A percentile compares a stretch with the other conserved stretches of the same genome.
These are phyloP conservation scores for Machaerirhynchus nigripectus DNA, from an alignment of 2,113 vertebrate genomes.

Conservation along the genomic window DNA sequence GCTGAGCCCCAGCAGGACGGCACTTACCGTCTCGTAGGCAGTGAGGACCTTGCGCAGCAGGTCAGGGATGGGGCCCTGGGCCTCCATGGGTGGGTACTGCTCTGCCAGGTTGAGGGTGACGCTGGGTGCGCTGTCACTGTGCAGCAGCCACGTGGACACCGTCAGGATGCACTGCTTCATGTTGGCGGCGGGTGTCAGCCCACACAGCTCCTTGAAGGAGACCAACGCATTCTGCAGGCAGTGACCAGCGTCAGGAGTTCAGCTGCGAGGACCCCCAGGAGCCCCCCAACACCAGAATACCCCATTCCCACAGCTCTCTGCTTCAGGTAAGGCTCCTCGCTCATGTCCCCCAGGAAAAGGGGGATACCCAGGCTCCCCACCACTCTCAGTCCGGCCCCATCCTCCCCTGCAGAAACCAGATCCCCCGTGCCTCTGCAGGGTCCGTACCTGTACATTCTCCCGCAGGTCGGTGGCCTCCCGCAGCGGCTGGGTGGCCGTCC, in stretches of 20 bases:
- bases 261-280: neutral
- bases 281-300: rapidly evolving
- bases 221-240: conserved; percentile 85
- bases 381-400: rapidly evolving
- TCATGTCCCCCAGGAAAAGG: rapidly evolving
- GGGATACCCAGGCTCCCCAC: neutral
- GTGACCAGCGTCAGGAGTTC: neutral
- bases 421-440: rapidly evolving
- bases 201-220: conserved; percentile 92
- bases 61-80: conserved; percentile 85
- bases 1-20: rapidly evolving
- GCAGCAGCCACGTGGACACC: conserved; percentile 85
- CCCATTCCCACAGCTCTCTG: neutral
- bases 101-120: conserved; percentile 86
- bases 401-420: neutral
- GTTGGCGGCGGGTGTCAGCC: conserved; percentile 87
- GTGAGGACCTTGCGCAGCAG: conserved; percentile 88
- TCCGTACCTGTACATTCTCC: conserved; percentile 87
- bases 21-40: conserved; percentile 85
- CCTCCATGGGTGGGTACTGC: conserved; percentile 88
- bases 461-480: conserved; percentile 89
- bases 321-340: rapidly evolving
- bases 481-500: conserved; percentile 86
- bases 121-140: conserved; percentile 78
- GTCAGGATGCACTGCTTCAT: conserved; percentile 95